A percentile compares a stretch with the other conserved stretches of the same genome.
Evolutionary conservation across 2,797 vertebrate genomes (phyloP).

Genomic region (Labeo calbasu): DNA sequence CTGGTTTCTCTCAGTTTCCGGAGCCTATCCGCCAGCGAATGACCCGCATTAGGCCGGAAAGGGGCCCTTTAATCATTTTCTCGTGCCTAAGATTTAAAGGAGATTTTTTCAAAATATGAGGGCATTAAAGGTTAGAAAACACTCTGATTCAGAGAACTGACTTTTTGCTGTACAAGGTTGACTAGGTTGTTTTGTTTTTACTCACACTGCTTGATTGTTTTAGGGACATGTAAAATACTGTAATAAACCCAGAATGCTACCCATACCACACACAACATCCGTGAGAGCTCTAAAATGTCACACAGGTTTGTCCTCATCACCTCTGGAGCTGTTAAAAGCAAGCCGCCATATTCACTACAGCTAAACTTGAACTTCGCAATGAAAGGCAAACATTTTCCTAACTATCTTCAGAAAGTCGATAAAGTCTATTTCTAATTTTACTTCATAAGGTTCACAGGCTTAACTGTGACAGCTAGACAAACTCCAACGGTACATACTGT

Average conservation of each 20-base stretch:
- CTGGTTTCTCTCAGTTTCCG: constrained; percentile 26
- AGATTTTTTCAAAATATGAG: constrained; percentile 26
- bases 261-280: background rate
- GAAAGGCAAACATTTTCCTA: constrained; percentile 53
- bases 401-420: constrained; percentile 52
- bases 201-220: background rate
- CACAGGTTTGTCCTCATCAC: constrained; percentile 19
- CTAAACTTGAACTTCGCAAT: constrained; percentile 52
- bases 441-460: constrained; percentile 40
- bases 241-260: background rate
- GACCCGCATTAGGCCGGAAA: constrained; percentile 55
- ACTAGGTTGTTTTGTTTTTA: background rate
- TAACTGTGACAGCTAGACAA: constrained; percentile 27
- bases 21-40: constrained; percentile 41
- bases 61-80: constrained; percentile 74
- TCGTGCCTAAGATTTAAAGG: constrained; percentile 73
- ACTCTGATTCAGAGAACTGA: background rate
- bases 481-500: constrained; percentile 47
- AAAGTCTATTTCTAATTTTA: constrained; percentile 59
- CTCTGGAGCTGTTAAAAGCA: constrained; percentile 17
- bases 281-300: constrained; percentile 2
- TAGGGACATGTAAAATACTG: background rate
- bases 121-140: constrained; percentile 51
- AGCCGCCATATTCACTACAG: constrained; percentile 17
- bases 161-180: background rate